Percentiles rank a stretch among this genome's conserved stretches.
These are phyloP conservation scores for Caenorhabditis briggsae DNA, from an alignment of 1,140 invertebrate genomes.

Conservation along the genomic window DNA sequence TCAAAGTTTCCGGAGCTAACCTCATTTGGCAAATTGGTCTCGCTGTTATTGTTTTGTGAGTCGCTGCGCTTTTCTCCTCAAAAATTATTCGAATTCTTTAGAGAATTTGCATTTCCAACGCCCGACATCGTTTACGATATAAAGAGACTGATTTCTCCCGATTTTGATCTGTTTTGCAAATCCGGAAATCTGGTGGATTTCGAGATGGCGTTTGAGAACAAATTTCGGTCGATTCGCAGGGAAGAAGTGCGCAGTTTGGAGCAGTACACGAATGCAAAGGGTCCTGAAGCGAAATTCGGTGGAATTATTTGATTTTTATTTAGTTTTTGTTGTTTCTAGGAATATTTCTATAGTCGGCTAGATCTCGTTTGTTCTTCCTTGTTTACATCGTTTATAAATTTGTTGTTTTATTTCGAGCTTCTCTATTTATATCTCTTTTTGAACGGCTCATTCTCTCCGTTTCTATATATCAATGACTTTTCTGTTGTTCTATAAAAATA, in stretches of 20 bases:
- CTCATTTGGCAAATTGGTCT: conserved; percentile 53
- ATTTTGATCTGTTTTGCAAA: conserved; percentile 59
- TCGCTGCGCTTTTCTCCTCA: background rate
- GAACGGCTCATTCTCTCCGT: background rate
- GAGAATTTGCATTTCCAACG: conserved; percentile 63
- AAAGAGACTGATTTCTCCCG: conserved; percentile 60
- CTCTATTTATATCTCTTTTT: background rate
- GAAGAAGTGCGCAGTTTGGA: conserved; percentile 45
- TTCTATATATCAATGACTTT: background rate
- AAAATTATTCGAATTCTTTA: background rate
- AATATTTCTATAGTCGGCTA: background rate
- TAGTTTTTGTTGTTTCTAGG: background rate
- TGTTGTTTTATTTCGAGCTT: background rate
- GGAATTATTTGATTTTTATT: conserved; percentile 46
- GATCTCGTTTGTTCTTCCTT: conserved; percentile 5
- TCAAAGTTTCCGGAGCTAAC: conserved; percentile 61
- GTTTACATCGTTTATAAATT: background rate
- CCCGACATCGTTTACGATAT: conserved; percentile 60
- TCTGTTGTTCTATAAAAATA: background rate
- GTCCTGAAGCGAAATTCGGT: conserved; percentile 54
- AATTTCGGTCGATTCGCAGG: conserved; percentile 39
- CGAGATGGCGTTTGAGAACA: conserved; percentile 55
- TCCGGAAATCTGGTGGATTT: conserved; percentile 58
- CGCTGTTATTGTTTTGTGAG: conserved; percentile 59
- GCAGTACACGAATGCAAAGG: conserved; percentile 36